Percentiles rank a stretch among this genome's conserved stretches.
phyloP scores from a whole-genome alignment of 2,797 vertebrate genomes.

The Sebastes vulpes region DNA sequence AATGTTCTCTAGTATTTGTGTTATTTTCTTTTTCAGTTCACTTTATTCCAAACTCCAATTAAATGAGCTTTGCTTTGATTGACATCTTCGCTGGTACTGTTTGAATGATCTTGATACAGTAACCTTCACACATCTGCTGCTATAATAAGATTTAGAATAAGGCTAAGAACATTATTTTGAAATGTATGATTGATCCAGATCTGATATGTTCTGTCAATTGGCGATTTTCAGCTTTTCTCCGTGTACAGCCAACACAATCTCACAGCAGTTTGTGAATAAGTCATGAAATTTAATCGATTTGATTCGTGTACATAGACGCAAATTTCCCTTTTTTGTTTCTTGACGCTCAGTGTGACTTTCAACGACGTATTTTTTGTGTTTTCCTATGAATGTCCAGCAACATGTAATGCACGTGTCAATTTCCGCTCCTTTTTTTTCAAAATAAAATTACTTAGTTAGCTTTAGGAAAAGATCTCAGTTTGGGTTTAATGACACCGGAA shows the following conservation, averaged over 20 bases:
- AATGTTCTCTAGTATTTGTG: not conserved
- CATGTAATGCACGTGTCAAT: rapidly evolving
- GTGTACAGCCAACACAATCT: rapidly evolving
- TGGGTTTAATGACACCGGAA: no score
- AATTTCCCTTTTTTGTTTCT: no score
- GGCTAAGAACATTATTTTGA: constrained; percentile 35
- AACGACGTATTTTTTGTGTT: no score
- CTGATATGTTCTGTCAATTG: constrained; percentile 26
- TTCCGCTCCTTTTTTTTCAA: no score
- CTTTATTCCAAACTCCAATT: not conserved
- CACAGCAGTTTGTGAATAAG: no score
- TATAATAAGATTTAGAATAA: constrained; percentile 32
- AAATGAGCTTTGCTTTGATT: constrained; percentile 6
- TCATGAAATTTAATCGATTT: no score
- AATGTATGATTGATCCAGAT: constrained; percentile 48
- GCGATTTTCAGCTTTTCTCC: constrained; percentile 6
- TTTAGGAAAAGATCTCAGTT: no score
- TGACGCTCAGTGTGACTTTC: no score
- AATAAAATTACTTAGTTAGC: no score
- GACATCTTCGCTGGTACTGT: not conserved
- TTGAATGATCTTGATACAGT: not conserved
- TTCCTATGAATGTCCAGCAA: no score
- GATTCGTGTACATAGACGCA: no score
- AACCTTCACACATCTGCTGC: constrained; percentile 40
- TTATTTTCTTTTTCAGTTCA: constrained; percentile 2